phyloP scores from a whole-genome alignment of 2,113 vertebrate species.

The Puma concolor region DNA sequence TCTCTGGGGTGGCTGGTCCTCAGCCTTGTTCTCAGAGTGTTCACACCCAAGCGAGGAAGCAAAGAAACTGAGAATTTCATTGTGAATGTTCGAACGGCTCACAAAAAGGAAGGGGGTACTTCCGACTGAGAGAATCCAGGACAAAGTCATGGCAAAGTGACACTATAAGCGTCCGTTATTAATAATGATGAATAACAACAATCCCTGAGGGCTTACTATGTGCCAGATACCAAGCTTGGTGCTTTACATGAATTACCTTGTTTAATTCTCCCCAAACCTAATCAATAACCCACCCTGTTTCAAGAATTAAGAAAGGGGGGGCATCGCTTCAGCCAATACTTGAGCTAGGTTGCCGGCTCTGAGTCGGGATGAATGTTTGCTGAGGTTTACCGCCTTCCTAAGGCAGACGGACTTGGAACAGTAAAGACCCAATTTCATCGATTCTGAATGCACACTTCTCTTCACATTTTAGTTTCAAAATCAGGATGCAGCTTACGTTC shows the following conservation, averaged over 20 bases:
- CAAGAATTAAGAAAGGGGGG: neutral
- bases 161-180: neutral
- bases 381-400: no score
- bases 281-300: fast-evolving
- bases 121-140: neutral
- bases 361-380: neutral
- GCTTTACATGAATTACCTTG: neutral
- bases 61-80: neutral
- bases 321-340: no score
- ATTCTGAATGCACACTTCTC: neutral
- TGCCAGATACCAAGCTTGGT: fast-evolving
- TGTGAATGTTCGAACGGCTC: neutral
- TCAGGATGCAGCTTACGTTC: neutral
- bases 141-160: neutral
- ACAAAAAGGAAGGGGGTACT: neutral
- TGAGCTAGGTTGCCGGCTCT: neutral
- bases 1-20: neutral
- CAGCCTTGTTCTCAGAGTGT: neutral
- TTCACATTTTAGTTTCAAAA: neutral
- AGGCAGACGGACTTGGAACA: no score
- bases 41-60: neutral
- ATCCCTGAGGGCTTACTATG: neutral
- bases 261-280: neutral
- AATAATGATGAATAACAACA: neutral
- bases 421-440: neutral